A percentile compares a stretch with the other conserved stretches of the same genome.
Evolutionary conservation across 2,888 invertebrate genomes (phyloP).

Genomic region (Cephus rjabovi): DNA sequence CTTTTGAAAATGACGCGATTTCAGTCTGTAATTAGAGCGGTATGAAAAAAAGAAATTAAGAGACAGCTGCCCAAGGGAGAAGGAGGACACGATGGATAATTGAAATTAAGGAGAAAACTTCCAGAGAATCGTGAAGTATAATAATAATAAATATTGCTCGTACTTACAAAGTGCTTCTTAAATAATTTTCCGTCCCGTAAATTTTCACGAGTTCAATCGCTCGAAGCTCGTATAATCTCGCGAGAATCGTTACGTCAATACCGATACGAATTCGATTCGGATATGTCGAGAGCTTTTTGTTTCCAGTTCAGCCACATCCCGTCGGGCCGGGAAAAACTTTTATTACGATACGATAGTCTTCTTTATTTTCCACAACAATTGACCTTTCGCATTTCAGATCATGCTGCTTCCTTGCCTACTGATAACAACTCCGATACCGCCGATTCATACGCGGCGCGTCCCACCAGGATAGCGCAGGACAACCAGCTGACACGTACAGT

Average conservation of each 20-base stretch:
- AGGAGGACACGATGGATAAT: background rate
- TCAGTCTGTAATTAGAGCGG: background rate
- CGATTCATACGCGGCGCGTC: background rate
- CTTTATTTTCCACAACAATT: background rate
- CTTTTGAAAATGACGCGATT: background rate
- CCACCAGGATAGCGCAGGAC: background rate
- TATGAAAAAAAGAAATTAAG: background rate
- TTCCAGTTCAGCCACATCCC: background rate
- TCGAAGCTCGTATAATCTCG: background rate
- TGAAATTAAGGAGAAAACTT: background rate
- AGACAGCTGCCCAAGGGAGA: background rate
- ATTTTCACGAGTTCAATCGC: background rate
- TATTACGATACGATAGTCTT: background rate
- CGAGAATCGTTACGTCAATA: background rate
- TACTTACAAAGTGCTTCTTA: background rate
- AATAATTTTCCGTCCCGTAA: background rate
- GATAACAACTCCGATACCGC: constrained; percentile 31
- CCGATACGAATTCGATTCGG: background rate
- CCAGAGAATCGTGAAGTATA: background rate
- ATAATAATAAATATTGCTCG: background rate
- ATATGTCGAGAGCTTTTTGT: background rate
- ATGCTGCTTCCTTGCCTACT: constrained; percentile 23
- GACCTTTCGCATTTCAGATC: constrained; percentile 17
- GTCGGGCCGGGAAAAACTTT: background rate
- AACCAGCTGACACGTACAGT: background rate